Evolutionary conservation across 2,888 invertebrate species (phyloP), one percentile per base, ranked within the genome.

Genomic region (Terebella lapidaria): DNA sequence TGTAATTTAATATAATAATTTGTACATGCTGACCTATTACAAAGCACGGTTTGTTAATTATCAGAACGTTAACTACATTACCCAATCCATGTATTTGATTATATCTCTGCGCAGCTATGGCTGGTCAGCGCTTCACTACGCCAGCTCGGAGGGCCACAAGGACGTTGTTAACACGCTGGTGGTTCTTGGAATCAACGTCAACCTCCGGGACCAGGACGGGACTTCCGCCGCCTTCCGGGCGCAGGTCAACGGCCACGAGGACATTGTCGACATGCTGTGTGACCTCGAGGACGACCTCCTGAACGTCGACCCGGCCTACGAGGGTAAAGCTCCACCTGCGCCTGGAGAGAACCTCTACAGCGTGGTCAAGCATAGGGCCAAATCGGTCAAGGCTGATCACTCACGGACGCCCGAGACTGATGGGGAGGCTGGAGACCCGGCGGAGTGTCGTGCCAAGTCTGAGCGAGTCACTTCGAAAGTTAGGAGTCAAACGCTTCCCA

Each of bases 81-180:
- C n/a, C n/a, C n/a, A n/a, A n/a, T n/a, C n/a, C n/a, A n/a, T n/a
- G n/a, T n/a, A n/a, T n/a, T n/a, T n/a, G n/a, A n/a, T n/a, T n/a
- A n/a, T n/a, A n/a, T 49, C 18, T n/a, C 28, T 15, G 54, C 57
- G 2, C 59, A 68, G 68, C 25, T 68, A 68, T 58, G 67, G 67
- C n/a, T 68, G 68, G 68, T 53, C 65, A 15, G 60, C 68, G 1
- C 53, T 68, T 42, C 68, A 68, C 60, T 68, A 67, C 56, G 66
- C 68, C 18, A 54, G 58, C 54, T 57, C 62, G 20, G 67, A 64
- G 24, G 68, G 68, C 20, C 60, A 67, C 26, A 47, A 64, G 25
- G 47, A 45, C 18, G 57, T 58, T 4, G 62, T 61, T 2, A 54
- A 64, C 47, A 22, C 49, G 22, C 65, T 68, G 25, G 25, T 60